Percentiles rank a stretch among this genome's conserved stretches.
These are phyloP conservation scores for Drosophila prosaltans DNA, from an alignment of 1,140 invertebrate species.

Conservation along the genomic window DNA sequence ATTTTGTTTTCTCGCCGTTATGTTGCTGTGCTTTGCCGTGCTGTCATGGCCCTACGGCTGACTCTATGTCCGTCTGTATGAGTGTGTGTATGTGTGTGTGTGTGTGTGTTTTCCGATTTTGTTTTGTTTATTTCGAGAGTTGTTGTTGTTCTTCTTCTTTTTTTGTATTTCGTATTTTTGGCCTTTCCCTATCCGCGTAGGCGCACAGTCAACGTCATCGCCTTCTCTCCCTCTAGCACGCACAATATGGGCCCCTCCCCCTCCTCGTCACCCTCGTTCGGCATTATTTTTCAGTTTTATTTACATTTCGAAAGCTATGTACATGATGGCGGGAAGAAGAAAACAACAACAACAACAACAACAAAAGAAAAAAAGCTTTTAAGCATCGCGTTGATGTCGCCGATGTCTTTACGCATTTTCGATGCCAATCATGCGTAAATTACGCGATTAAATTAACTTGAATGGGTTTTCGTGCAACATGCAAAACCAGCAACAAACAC, in stretches of 20 bases:
- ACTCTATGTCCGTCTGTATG: conserved; percentile 44
- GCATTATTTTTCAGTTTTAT: conserved; percentile 70
- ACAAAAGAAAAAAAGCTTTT: conserved; percentile 38
- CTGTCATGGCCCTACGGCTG: conserved; percentile 48
- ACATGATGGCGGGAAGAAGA: conserved; percentile 24
- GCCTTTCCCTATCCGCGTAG: conserved; percentile 48
- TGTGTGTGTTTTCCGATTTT: conserved; percentile 43
- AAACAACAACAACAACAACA: not conserved
- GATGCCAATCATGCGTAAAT: conserved; percentile 81
- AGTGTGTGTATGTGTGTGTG: conserved; percentile 22
- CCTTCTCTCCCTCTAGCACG: conserved; percentile 15
- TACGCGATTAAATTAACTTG: conserved; percentile 80
- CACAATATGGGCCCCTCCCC: not conserved
- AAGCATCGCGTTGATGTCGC: conserved; percentile 20
- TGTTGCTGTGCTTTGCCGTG: conserved; percentile 42
- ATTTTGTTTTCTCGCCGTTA: conserved; percentile 73
- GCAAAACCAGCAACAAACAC: conserved; percentile 43
- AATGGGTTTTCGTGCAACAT: conserved; percentile 69
- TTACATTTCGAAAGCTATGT: conserved; percentile 75
- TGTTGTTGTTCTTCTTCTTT: conserved; percentile 25
- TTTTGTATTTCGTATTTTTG: conserved; percentile 25
- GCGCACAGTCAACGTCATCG: conserved; percentile 70
- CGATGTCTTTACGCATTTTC: conserved; percentile 61
- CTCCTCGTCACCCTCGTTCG: not conserved
- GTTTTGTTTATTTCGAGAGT: conserved; percentile 48